Conservation (phyloP, 2,797 vertebrate species). For the Spea hammondii region DNA sequence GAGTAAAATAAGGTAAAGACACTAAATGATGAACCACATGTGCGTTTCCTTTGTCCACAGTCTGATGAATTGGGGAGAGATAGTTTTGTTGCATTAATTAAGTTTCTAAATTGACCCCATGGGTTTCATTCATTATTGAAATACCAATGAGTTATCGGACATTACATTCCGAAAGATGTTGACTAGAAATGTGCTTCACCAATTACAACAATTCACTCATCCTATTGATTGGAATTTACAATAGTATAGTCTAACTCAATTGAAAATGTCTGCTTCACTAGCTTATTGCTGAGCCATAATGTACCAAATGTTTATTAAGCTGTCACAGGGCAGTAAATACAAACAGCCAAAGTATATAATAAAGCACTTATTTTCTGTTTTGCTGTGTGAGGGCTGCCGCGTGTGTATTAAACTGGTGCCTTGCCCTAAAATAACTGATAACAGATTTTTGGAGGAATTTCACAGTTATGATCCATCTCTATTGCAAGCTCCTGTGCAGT, state of each 20-base stretch:
- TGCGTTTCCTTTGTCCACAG: slow-evolving; percentile 17
- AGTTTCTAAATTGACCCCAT: slow-evolving; percentile 46
- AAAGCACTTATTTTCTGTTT: too few relatives aligned
- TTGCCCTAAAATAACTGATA: too few relatives aligned
- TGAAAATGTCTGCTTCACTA: slow-evolving; percentile 26
- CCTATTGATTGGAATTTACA: slow-evolving; percentile 30
- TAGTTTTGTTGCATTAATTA: slow-evolving; percentile 36
- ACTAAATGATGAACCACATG: slow-evolving; percentile 9
- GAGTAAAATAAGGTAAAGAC: too few relatives aligned
- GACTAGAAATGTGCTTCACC: slow-evolving; percentile 20
- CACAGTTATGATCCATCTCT: too few relatives aligned
- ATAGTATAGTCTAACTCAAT: neutral
- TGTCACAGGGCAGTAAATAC: too few relatives aligned
- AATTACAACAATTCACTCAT: slow-evolving; percentile 39
- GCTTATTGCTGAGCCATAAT: neutral
- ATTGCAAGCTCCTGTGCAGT: too few relatives aligned
- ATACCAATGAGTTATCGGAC: slow-evolving; percentile 43
- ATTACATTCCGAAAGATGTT: slow-evolving; percentile 30
- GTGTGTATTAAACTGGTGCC: too few relatives aligned
- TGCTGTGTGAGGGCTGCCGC: too few relatives aligned
- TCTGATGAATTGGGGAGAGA: slow-evolving; percentile 14
- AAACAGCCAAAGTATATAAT: too few relatives aligned
- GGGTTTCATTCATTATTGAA: slow-evolving; percentile 47
- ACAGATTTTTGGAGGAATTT: too few relatives aligned
- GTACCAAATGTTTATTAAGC: neutral